These are phyloP conservation scores for Lota lota DNA, from an alignment of 2,113 vertebrate genomes.

Conservation along the genomic window DNA sequence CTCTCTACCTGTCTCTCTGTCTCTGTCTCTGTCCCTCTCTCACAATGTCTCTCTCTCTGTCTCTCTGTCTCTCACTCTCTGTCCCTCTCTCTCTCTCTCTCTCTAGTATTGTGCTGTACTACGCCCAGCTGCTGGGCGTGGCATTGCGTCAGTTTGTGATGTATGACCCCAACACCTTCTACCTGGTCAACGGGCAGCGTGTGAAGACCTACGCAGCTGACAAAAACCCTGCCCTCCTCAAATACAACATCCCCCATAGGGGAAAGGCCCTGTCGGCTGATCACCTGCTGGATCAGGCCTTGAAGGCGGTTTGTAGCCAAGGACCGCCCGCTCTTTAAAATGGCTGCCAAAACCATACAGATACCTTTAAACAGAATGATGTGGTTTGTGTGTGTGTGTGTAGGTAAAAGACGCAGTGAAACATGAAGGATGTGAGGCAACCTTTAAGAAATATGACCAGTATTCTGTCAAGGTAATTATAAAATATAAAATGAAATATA, in stretches of 20 bases:
- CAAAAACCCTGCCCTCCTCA: constrained; percentile 12
- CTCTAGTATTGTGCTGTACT: constrained; percentile 29
- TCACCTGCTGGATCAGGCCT: background rate
- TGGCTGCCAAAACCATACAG: no score
- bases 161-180: constrained; percentile 39
- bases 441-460: constrained; percentile 25
- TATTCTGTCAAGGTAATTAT: constrained; percentile 43
- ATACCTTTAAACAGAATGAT: no score
- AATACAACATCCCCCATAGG: background rate
- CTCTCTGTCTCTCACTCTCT: no score
- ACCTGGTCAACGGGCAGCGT: constrained; percentile 8
- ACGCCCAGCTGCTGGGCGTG: background rate
- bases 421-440: constrained; percentile 14
- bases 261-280: constrained; percentile 12
- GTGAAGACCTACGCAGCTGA: constrained; percentile 4
- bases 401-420: constrained; percentile 35
- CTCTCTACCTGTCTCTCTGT: no score
- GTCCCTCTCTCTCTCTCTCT: no score
- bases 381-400: background rate
- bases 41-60: background rate
- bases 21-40: no score
- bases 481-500: background rate
- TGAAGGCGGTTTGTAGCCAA: constrained; percentile 25
- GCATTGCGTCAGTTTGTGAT: constrained; percentile 29
- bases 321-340: no score